Conservation (phyloP, 2,113 vertebrate species). For the Anser brachyrhynchus region DNA sequence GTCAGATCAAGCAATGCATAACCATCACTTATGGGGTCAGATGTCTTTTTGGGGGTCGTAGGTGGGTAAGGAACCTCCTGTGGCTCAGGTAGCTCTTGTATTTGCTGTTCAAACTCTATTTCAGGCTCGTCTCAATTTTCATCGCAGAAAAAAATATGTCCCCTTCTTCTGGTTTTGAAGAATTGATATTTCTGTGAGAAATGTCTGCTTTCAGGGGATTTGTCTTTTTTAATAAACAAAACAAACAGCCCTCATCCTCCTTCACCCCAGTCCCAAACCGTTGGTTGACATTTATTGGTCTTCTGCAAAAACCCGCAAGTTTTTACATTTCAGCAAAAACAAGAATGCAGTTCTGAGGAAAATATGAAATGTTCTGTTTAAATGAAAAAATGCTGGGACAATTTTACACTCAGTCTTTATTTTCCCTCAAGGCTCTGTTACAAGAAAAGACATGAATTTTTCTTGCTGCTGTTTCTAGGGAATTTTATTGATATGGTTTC, state of each 20-base stretch:
- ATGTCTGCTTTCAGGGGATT: constrained; percentile 42
- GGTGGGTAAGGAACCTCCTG: not conserved
- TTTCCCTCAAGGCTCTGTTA: not conserved
- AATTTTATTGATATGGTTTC: not conserved
- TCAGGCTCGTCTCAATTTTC: not conserved
- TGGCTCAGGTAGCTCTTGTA: not conserved
- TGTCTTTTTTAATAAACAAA: constrained; percentile 2
- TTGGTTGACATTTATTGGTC: constrained; percentile 6
- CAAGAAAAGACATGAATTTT: not conserved
- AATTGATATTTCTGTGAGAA: constrained; percentile 23
- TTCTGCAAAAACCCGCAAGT: not conserved
- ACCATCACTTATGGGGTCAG: not conserved
- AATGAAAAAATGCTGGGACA: accelerated
- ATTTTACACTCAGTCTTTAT: accelerated
- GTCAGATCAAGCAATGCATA: not conserved
- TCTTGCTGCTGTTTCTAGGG: not conserved
- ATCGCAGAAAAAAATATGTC: not conserved
- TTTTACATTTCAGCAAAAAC: not conserved
- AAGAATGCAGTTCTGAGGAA: not conserved
- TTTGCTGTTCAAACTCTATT: not conserved
- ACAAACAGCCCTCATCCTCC: not conserved
- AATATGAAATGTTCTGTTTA: accelerated
- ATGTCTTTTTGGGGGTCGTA: not conserved
- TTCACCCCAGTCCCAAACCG: not conserved
- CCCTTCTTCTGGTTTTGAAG: not conserved